Conservation (phyloP, 1,140 invertebrate species). For the Drosophila sturtevanti region DNA sequence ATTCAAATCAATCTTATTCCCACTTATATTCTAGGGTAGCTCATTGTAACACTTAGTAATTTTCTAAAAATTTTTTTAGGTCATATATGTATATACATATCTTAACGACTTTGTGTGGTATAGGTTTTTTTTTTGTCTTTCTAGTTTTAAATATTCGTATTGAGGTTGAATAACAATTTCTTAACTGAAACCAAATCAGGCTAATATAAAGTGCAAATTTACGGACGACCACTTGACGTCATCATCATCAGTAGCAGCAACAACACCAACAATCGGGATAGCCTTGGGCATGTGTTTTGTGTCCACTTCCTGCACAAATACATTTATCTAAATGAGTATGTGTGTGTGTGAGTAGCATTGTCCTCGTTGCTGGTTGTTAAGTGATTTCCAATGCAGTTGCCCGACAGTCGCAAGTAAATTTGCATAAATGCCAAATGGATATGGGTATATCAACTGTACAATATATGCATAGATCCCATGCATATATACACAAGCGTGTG, state of each 20-base stretch:
- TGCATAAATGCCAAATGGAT: constrained; percentile 62
- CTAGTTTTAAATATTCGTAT: background rate
- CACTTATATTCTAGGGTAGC: no score
- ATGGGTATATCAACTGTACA: constrained; percentile 23
- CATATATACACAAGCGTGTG: constrained; percentile 8
- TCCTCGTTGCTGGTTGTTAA: constrained; percentile 43
- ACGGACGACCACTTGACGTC: constrained; percentile 19
- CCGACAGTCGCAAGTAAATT: constrained; percentile 47
- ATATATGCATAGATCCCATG: constrained; percentile 29
- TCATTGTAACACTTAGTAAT: no score
- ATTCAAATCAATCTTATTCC: no score
- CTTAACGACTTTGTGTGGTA: background rate
- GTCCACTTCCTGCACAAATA: constrained; percentile 44
- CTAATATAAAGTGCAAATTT: constrained; percentile 64
- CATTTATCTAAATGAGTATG: background rate
- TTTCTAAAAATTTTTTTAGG: no score
- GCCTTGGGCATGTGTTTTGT: constrained; percentile 46
- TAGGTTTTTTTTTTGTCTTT: constrained; percentile 14
- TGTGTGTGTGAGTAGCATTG: constrained; percentile 26
- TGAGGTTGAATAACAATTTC: background rate
- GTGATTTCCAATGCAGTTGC: constrained; percentile 78
- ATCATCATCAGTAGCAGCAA: constrained; percentile 1
- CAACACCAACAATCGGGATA: constrained; percentile 3
- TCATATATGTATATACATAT: background rate
- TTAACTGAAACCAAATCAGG: constrained; percentile 26